Evolutionary conservation across 2,888 invertebrate species (phyloP).

Genomic region (Yponomeuta cagnagella): DNA sequence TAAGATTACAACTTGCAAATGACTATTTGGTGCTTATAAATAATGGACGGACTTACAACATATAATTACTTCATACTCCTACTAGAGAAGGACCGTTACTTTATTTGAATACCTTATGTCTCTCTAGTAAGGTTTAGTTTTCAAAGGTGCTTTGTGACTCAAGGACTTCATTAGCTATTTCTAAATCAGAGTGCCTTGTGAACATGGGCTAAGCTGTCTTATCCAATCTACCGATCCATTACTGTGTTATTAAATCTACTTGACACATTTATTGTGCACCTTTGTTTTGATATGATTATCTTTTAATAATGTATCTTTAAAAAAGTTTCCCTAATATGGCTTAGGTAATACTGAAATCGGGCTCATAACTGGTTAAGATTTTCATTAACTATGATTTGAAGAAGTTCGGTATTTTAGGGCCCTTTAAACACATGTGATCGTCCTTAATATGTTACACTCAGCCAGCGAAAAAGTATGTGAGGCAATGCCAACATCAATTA

Average conservation of each 20-base stretch:
- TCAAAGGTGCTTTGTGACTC: constrained; percentile 35
- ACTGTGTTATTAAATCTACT: constrained; percentile 52
- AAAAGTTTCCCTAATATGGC: not conserved
- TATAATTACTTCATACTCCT: constrained; percentile 23
- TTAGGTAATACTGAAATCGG: constrained; percentile 5
- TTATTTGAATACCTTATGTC: constrained; percentile 23
- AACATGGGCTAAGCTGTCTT: constrained; percentile 38
- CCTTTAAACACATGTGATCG: not conserved
- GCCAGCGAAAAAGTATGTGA: too few relatives aligned
- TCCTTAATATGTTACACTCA: too few relatives aligned
- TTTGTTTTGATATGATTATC: constrained; percentile 23
- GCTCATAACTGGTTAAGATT: constrained; percentile 6
- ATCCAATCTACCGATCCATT: constrained; percentile 34
- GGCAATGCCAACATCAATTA: too few relatives aligned
- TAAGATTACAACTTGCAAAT: not conserved
- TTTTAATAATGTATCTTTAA: constrained; percentile 35
- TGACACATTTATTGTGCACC: constrained; percentile 49
- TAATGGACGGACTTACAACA: constrained; percentile 7
- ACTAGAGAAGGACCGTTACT: constrained; percentile 30
- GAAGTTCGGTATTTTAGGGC: not conserved
- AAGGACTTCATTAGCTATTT: constrained; percentile 32
- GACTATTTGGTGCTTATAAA: constrained; percentile 4
- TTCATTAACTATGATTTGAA: not conserved
- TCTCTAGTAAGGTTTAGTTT: constrained; percentile 51
- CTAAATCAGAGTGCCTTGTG: constrained; percentile 59